Conservation (phyloP, 2,797 vertebrate genomes). For the Clamator glandarius region DNA sequence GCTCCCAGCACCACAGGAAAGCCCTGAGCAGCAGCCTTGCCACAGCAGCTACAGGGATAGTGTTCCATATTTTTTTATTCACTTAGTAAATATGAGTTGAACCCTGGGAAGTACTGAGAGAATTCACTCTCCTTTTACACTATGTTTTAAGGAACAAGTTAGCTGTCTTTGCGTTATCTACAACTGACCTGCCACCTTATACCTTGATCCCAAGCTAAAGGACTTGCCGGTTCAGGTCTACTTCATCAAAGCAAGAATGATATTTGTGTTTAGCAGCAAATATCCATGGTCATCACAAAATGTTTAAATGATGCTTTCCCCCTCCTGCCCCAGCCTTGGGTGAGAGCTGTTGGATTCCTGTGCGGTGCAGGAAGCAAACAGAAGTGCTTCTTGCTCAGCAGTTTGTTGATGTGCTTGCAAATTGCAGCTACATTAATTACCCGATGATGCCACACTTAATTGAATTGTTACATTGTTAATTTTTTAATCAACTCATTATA, state of each 20-base stretch:
- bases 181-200: not conserved
- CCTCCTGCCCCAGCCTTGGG: not conserved
- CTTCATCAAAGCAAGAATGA: not conserved
- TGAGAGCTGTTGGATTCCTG: not conserved
- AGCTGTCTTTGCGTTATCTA: not conserved
- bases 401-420: not conserved
- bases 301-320: not conserved
- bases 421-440: not conserved
- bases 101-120: not conserved
- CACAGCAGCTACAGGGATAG: not conserved
- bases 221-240: not conserved
- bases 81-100: not conserved
- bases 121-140: rapidly evolving
- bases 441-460: not conserved
- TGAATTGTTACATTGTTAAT: slow-evolving; percentile 28
- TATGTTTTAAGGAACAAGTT: not conserved
- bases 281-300: not conserved
- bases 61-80: not conserved
- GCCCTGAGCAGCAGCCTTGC: not conserved
- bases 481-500: slow-evolving; percentile 48
- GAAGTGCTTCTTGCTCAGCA: not conserved
- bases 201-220: not conserved
- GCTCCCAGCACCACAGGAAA: not conserved
- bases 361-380: not conserved
- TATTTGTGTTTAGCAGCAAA: not conserved